Percentiles rank a stretch among this genome's conserved stretches.
These are phyloP conservation scores for Lasioglossum lativentre DNA, from an alignment of 2,888 invertebrate species.

Conservation along the genomic window DNA sequence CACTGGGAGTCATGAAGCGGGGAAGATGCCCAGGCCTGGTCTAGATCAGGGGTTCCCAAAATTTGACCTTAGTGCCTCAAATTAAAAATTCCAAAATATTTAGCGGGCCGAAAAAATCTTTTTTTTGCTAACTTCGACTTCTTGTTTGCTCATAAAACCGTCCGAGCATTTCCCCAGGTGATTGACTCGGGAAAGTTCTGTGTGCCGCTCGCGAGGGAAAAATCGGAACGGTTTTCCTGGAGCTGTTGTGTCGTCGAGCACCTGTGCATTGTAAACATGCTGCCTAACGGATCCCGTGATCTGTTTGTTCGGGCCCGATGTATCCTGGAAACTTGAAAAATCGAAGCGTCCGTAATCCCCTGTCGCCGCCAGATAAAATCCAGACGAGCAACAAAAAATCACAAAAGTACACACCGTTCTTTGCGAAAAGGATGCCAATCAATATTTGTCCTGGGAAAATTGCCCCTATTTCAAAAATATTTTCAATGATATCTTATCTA, in stretches of 20 bases:
- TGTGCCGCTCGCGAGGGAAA: background rate
- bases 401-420: background rate
- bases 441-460: background rate
- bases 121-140: conserved; percentile 4
- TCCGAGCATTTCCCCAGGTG: conserved; percentile 59
- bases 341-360: conserved; percentile 32
- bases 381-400: background rate
- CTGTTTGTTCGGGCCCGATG: conserved; percentile 1
- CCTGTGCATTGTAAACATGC: conserved; percentile 32
- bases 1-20: too few relatives aligned
- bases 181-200: conserved; percentile 4
- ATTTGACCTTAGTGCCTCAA: too few relatives aligned
- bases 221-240: conserved; percentile 6
- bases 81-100: too few relatives aligned
- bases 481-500: too few relatives aligned
- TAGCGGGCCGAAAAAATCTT: too few relatives aligned
- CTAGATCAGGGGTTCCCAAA: too few relatives aligned
- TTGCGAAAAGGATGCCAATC: background rate
- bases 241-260: conserved; percentile 37
- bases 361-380: background rate
- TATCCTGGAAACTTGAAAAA: background rate
- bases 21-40: too few relatives aligned
- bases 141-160: conserved; percentile 72
- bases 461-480: too few relatives aligned
- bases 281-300: conserved; percentile 27